These are phyloP conservation scores for Coregonus ussuriensis DNA, from an alignment of 2,797 vertebrate species.

Conservation along the genomic window DNA sequence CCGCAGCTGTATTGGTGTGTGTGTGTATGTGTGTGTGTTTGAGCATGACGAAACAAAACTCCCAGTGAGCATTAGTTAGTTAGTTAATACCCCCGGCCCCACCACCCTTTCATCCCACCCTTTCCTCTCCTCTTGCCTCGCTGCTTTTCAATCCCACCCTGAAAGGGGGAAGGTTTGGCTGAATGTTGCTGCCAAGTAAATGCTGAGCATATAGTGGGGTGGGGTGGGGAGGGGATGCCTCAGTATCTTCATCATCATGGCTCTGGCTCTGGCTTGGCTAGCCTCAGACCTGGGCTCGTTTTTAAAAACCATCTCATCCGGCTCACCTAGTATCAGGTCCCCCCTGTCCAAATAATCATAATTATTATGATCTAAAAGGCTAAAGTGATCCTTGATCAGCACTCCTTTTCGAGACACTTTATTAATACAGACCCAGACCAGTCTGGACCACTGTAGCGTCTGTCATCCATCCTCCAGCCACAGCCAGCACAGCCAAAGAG, in stretches of 20 bases:
- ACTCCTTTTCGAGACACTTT: background rate
- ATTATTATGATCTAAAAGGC: background rate
- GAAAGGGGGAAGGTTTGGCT: background rate
- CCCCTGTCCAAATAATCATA: background rate
- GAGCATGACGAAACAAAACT: slow-evolving; percentile 6
- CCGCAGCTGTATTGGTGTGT: background rate
- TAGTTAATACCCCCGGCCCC: background rate
- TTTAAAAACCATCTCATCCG: no score
- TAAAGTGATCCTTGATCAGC: background rate
- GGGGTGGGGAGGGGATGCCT: background rate
- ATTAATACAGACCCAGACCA: background rate
- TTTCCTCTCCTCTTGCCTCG: background rate
- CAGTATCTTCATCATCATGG: background rate
- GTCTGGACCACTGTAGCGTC: background rate
- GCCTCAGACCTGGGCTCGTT: background rate
- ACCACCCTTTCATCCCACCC: background rate
- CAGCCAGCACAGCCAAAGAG: slow-evolving; percentile 2
- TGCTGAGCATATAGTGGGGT: background rate
- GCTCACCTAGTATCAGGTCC: background rate
- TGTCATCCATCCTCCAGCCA: background rate
- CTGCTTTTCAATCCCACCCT: background rate
- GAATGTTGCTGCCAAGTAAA: background rate
- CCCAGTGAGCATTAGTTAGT: background rate
- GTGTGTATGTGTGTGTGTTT: slow-evolving; percentile 3
- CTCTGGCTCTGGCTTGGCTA: background rate